Evolutionary conservation across 2,113 vertebrate species (phyloP), one percentile per base, ranked within the genome.

Genomic region (Bos indicus): DNA sequence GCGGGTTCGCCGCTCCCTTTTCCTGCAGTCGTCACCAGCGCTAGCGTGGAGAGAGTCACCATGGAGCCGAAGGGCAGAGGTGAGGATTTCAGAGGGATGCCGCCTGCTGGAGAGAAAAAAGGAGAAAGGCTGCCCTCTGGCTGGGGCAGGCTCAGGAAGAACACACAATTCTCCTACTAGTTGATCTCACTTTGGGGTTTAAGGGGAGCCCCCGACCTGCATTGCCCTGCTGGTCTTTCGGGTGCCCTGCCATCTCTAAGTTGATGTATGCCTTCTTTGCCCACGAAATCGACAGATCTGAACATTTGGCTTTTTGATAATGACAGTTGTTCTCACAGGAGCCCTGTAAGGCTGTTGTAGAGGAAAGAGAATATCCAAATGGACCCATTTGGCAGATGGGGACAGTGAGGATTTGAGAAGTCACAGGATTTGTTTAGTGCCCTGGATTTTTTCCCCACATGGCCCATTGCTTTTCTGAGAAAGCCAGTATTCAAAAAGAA

Each of bases 41-140:
- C 43, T 10, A n/a, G 60, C 3, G 0, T 51, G 62, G 52, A 93
- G 52, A 82, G 82, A 67, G 83, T 52, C 48, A 54, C 62, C 16
- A 80, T 85, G 97, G 95, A 98, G 51, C 56, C 46, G 4, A 15
- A 14, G 56, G 91, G 36, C 89, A n/a, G 62, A 95, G 97, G 98
- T 98, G 96, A 97, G 98, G 10, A 36, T 81, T 78, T 85, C 15
- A 26, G 80, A 89, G 71, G 85, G 33, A 89, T 43, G 71, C 0
- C 19, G 56, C 17, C 81, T 12, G 48, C 87, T 21, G 26, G 59
- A 77, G 77, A 51, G 60, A 15, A 67, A 77, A 83, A 33, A 10
- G 23, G 94, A 51, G 95, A 57, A 64, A 90, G 81, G 81, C 85
- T 91, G 88, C 88, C 89, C 83, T 87, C 56, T 14, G 89, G 86